These are phyloP conservation scores for Apostichopus californicus DNA, from an alignment of 35 echinoderm and acorn worm species.

Conservation along the genomic window DNA sequence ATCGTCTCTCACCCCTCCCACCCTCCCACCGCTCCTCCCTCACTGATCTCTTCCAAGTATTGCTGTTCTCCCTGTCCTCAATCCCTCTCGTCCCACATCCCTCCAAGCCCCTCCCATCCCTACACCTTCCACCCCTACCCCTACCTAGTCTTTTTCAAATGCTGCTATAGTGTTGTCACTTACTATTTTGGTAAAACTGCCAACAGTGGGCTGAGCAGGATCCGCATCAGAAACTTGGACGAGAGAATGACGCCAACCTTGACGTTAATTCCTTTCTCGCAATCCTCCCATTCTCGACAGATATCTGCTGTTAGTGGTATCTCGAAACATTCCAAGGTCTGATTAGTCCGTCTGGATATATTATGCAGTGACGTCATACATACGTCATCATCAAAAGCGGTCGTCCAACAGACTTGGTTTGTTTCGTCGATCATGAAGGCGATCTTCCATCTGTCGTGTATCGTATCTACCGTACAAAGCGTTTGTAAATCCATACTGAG, in stretches of 20 bases:
- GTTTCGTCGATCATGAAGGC: not conserved
- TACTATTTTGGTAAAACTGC: slow-evolving; percentile 2
- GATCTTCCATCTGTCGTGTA: not conserved
- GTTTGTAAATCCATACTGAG: not conserved
- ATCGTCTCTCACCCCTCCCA: no score
- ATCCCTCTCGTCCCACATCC: no score
- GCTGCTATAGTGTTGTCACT: not conserved
- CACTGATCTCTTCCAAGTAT: no score
- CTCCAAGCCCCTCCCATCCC: no score
- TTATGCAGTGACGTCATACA: not conserved
- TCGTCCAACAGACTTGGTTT: not conserved
- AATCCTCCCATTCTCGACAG: not conserved
- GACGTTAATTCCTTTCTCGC: not conserved
- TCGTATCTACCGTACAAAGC: not conserved
- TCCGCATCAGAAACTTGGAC: not conserved
- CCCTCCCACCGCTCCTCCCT: no score
- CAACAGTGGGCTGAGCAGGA: not conserved
- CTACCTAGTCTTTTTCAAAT: no score
- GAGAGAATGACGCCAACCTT: not conserved
- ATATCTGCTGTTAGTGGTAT: not conserved
- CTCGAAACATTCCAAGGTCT: not conserved
- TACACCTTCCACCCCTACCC: no score
- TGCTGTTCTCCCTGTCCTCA: no score
- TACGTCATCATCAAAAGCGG: not conserved
- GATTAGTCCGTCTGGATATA: not conserved